Evolutionary conservation across 2,113 vertebrate species (phyloP).

Genomic region (Mastomys coucha): DNA sequence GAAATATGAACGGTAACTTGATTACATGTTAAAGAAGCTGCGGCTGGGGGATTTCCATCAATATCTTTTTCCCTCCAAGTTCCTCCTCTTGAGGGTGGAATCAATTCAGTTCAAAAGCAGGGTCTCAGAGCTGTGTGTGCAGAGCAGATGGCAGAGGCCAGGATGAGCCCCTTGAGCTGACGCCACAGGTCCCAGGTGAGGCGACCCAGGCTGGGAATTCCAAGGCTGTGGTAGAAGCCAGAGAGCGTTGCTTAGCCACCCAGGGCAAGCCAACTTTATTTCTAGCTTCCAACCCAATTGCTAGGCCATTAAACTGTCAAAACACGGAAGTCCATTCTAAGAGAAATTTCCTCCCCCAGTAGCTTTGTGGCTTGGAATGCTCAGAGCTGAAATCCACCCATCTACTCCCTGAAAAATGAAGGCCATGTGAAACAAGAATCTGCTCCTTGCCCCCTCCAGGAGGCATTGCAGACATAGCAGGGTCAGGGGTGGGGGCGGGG

Average conservation of each 20-base stretch:
- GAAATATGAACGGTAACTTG: conserved; percentile 9
- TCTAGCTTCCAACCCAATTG: too few species aligned
- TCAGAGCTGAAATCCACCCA: background rate
- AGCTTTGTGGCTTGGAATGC: background rate
- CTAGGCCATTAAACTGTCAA: background rate
- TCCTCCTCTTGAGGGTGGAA: background rate
- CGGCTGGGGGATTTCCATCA: background rate
- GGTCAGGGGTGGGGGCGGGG: background rate
- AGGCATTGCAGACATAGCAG: fast-evolving
- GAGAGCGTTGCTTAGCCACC: background rate
- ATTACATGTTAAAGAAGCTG: background rate
- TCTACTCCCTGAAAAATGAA: background rate
- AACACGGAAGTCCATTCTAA: background rate
- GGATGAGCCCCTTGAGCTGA: background rate
- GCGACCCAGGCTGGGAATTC: background rate
- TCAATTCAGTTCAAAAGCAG: background rate
- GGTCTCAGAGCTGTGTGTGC: background rate
- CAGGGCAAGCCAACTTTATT: background rate
- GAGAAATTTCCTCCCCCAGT: background rate
- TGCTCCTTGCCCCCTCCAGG: background rate
- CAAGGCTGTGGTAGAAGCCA: background rate
- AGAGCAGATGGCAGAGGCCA: background rate
- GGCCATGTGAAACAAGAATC: fast-evolving
- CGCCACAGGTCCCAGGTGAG: background rate
- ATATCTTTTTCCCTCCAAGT: background rate